Conservation (phyloP, 2,113 vertebrate species). For the Malurus melanocephalus region DNA sequence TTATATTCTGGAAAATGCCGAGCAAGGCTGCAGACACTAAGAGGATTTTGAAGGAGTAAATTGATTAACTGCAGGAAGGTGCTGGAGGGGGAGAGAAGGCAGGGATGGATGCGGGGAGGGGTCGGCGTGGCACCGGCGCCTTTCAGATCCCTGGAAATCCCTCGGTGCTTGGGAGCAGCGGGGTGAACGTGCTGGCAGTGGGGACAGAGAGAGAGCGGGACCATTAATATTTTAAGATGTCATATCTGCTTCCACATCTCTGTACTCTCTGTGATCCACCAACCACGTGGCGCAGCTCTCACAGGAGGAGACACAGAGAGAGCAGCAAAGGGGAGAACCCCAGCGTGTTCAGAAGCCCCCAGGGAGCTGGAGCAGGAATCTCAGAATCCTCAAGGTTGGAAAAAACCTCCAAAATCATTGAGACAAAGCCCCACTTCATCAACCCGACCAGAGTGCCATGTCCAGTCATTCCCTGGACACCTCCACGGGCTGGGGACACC, state of each 20-base stretch:
- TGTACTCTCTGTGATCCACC: background rate
- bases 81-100: background rate
- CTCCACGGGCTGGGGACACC: accelerated
- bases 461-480: background rate
- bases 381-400: background rate
- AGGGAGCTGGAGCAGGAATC: background rate
- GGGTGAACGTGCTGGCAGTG: accelerated
- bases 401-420: background rate
- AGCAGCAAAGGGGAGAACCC: too few species aligned
- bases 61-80: constrained; percentile 34
- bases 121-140: accelerated
- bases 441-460: background rate
- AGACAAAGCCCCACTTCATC: background rate
- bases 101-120: background rate
- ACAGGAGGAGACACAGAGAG: accelerated
- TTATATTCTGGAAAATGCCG: constrained; percentile 8
- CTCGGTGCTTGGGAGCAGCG: accelerated
- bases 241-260: background rate
- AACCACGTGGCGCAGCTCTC: accelerated
- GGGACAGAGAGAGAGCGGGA: background rate
- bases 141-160: background rate
- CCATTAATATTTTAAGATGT: constrained; percentile 12
- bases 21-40: background rate
- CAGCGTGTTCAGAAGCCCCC: background rate
- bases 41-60: constrained; percentile 38